A percentile compares a stretch with the other conserved stretches of the same genome.
Evolutionary conservation across 2,888 invertebrate genomes (phyloP).

Genomic region (Steinernema hermaphroditum): DNA sequence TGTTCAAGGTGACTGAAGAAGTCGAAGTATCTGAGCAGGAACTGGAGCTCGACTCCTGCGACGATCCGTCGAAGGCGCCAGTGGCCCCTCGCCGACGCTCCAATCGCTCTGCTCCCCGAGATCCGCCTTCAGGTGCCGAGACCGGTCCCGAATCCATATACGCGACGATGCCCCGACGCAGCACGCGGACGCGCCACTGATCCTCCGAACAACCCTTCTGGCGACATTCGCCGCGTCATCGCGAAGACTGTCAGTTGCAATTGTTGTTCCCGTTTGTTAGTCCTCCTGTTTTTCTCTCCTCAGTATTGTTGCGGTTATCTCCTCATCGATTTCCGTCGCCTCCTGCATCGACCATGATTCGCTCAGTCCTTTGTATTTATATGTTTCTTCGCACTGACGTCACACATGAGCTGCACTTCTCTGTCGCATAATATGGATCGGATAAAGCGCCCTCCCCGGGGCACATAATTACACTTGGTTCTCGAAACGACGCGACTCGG

Average conservation of each 20-base stretch:
- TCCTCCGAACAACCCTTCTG: slow-evolving; percentile 19
- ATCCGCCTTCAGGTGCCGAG: background rate
- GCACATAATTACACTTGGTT: background rate
- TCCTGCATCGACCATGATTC: slow-evolving; percentile 13
- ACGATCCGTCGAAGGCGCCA: background rate
- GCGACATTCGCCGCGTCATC: background rate
- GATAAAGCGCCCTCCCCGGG: background rate
- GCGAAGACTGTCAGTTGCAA: background rate
- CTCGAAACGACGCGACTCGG: slow-evolving; percentile 15
- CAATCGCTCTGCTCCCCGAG: background rate
- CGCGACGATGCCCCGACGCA: slow-evolving; percentile 47
- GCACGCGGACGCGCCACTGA: slow-evolving; percentile 32
- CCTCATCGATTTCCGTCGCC: background rate
- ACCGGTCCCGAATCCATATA: slow-evolving; percentile 30
- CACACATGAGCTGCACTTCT: background rate
- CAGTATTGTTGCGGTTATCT: background rate
- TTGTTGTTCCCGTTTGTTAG: background rate
- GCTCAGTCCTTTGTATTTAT: slow-evolving; percentile 8
- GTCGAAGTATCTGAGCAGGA: background rate
- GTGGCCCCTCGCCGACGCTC: background rate
- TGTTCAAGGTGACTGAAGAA: slow-evolving; percentile 17
- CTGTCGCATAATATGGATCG: slow-evolving; percentile 23
- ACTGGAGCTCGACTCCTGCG: background rate
- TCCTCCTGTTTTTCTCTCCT: background rate
- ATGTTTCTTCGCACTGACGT: background rate